These are phyloP conservation scores for Andrena minutula DNA, from an alignment of 2,888 invertebrate species.

Conservation along the genomic window DNA sequence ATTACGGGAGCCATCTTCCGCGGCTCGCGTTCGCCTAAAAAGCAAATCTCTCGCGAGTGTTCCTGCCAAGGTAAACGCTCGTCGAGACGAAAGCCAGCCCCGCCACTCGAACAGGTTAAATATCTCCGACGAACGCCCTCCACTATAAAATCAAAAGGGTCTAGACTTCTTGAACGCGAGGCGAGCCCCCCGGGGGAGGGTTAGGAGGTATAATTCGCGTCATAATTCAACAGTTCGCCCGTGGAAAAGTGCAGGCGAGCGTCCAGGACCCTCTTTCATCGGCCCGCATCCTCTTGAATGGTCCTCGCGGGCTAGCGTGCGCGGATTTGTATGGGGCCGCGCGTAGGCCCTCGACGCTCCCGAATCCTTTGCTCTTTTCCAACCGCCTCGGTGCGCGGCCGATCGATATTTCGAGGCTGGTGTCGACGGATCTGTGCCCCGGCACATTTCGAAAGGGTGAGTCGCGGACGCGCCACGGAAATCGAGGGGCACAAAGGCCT, in stretches of 20 bases:
- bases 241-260: slow-evolving; percentile 30
- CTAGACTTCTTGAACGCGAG: slow-evolving; percentile 37
- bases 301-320: slow-evolving; percentile 17
- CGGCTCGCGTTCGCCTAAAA: slow-evolving; percentile 12
- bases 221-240: slow-evolving; percentile 45
- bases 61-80: slow-evolving; percentile 15
- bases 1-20: not conserved
- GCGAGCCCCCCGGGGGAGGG: slow-evolving; percentile 24
- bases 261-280: slow-evolving; percentile 13
- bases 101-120: slow-evolving; percentile 40
- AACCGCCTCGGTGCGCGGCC: not conserved
- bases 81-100: not conserved
- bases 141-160: slow-evolving; percentile 47
- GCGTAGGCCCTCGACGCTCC: not conserved
- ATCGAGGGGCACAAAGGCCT: slow-evolving; percentile 55
- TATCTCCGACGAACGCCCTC: slow-evolving; percentile 31
- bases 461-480: slow-evolving; percentile 15
- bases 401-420: not conserved
- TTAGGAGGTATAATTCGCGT: slow-evolving; percentile 5
- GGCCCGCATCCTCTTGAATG: slow-evolving; percentile 23
- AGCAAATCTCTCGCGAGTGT: slow-evolving; percentile 17
- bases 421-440: not conserved
- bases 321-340: slow-evolving; percentile 24
- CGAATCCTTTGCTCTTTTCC: slow-evolving; percentile 33
- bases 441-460: not conserved